These are phyloP conservation scores for Telmatochromis brachygnathus DNA, from an alignment of 2,113 vertebrate species.

Conservation along the genomic window DNA sequence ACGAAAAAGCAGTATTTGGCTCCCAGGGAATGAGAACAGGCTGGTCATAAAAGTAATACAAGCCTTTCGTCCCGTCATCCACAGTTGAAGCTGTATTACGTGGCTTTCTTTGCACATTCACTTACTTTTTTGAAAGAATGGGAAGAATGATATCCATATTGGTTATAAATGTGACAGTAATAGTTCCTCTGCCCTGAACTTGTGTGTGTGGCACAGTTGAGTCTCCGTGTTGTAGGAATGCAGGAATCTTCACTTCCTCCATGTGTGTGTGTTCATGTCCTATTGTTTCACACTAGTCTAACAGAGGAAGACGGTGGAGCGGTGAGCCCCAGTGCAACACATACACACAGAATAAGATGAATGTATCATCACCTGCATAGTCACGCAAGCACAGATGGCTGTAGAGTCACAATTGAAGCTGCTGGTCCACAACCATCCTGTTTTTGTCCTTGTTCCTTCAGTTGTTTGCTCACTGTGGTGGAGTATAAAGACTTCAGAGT, in stretches of 20 bases:
- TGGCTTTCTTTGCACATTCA: not conserved
- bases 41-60: not conserved
- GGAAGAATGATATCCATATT: not conserved
- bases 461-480: conserved; percentile 17
- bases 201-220: conserved; percentile 26
- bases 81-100: not conserved
- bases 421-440: conserved; percentile 41
- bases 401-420: not conserved
- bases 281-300: conserved; percentile 49
- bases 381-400: conserved; percentile 21
- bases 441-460: conserved; percentile 39
- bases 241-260: conserved; percentile 50
- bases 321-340: not conserved
- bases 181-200: not conserved
- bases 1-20: not conserved
- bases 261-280: conserved; percentile 11
- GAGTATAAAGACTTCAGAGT: not conserved
- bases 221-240: conserved; percentile 42
- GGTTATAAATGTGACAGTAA: not conserved
- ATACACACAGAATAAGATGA: conserved; percentile 4
- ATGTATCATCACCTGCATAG: not conserved
- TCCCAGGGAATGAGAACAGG: not conserved
- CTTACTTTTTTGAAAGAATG: not conserved
- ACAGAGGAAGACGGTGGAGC: conserved; percentile 23
- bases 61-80: not conserved